Evolutionary conservation across 1,140 invertebrate genomes (phyloP), one percentile per base, ranked within the genome.

Genomic region (Mizuhopecten yessoensis): DNA sequence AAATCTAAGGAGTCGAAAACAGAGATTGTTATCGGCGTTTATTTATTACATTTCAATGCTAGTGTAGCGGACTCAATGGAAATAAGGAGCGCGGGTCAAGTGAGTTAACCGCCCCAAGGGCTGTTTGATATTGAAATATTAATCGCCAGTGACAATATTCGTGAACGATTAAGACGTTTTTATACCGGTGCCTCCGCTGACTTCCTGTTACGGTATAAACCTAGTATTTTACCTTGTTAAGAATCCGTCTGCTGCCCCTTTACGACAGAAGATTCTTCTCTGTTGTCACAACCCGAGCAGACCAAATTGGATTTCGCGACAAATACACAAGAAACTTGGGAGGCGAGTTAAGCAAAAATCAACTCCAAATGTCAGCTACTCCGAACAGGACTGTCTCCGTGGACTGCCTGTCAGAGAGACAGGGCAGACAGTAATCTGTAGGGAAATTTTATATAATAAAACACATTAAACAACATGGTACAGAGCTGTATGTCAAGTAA

Each of bases 201-300:
- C 57, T 75, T 75, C 57, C 57, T 75, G 23, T 75, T 75, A 75
- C 57, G 9, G 57, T 75, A 75, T 75, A 75, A n/a, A 75, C 57
- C 0, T n/a, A n/a, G 57, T 75, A 75, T 75, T 75, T 75, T 75
- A 75, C 57, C 57, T 75, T 75, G 57, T 75, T 75, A 75, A 29
- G 57, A n/a, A 17, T 5, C n/a, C 57, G 57, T 3, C 23, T 75
- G 57, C n/a, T 29, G n/a, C 9, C 57, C 23, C 57, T 75, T 75
- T 75, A 75, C 57, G 57, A 75, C 57, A 75, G 57, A 75, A 75
- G 7, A 17, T 75, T 29, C 57, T 75, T n/a, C 57, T 75, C n/a
- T n/a, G 23, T 75, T 75, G 57, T 75, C 57, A 75, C 57, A 75
- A n/a, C 57, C 57, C 57, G n/a, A 75, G 57, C n/a, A 75, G n/a